phyloP scores from a whole-genome alignment of 2,113 vertebrate genomes.

The Fukomys damarensis region DNA sequence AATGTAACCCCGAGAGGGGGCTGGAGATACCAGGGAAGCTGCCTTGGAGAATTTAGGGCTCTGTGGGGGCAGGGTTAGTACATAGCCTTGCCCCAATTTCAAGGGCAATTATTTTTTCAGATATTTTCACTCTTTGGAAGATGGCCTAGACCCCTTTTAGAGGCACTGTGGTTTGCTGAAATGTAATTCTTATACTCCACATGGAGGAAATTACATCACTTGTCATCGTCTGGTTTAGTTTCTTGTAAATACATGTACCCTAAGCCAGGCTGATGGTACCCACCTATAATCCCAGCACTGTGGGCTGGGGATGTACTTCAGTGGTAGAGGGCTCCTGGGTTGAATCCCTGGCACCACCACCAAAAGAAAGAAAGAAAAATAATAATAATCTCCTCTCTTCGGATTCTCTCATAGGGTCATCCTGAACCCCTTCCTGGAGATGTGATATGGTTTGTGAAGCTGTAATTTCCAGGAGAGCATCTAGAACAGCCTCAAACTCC shows the following conservation, averaged over 20 bases:
- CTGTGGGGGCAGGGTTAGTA: neutral
- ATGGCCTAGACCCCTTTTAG: conserved; percentile 12
- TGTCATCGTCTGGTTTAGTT: neutral
- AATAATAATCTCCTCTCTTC: neutral
- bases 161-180: neutral
- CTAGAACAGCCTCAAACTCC: neutral
- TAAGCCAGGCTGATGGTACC: neutral
- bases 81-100: neutral
- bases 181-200: neutral
- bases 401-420: neutral
- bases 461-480: neutral
- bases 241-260: neutral
- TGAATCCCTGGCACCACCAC: neutral
- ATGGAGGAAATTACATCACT: neutral
- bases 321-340: neutral
- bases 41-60: neutral
- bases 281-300: neutral
- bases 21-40: neutral
- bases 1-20: neutral
- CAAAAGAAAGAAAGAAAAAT: no score
- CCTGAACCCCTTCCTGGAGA: neutral
- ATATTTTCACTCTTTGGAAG: conserved; percentile 15
- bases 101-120: neutral
- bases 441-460: neutral
- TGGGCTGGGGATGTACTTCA: neutral